A percentile compares a stretch with the other conserved stretches of the same genome.
Evolutionary conservation across 2,888 invertebrate species (phyloP).

Genomic region (Andrena camellia): DNA sequence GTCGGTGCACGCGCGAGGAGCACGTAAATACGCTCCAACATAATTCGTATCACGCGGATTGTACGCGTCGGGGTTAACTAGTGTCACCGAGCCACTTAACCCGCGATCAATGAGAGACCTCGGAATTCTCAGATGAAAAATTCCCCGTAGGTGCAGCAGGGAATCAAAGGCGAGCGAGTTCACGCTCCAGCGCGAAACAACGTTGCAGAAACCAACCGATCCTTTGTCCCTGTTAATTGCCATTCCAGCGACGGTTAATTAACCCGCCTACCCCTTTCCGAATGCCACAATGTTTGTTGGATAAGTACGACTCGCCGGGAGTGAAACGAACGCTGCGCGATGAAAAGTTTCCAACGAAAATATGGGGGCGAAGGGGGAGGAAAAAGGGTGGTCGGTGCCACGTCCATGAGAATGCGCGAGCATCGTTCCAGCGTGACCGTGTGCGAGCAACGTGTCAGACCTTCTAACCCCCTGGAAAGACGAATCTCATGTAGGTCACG

Average conservation of each 20-base stretch:
- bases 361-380: no score
- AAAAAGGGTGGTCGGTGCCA: no score
- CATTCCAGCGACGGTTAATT: constrained; percentile 20
- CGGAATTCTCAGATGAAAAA: constrained; percentile 72
- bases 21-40: constrained; percentile 49
- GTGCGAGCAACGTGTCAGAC: neutral
- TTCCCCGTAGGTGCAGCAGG: constrained; percentile 44
- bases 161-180: constrained; percentile 34
- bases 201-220: constrained; percentile 18
- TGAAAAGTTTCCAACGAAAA: no score
- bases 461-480: constrained; percentile 20
- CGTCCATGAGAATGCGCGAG: neutral
- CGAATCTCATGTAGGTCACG: constrained; percentile 43
- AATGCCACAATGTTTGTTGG: neutral
- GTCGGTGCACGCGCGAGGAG: neutral
- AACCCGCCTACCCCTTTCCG: neutral
- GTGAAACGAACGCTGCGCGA: neutral
- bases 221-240: constrained; percentile 32
- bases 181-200: constrained; percentile 28
- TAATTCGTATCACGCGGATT: constrained; percentile 65
- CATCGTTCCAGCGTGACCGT: neutral
- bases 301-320: neutral
- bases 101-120: constrained; percentile 78
- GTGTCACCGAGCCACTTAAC: constrained; percentile 77
- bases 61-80: constrained; percentile 72